phyloP scores from a whole-genome alignment of 2,888 invertebrate species.

The Ichneumoninae sp. region DNA sequence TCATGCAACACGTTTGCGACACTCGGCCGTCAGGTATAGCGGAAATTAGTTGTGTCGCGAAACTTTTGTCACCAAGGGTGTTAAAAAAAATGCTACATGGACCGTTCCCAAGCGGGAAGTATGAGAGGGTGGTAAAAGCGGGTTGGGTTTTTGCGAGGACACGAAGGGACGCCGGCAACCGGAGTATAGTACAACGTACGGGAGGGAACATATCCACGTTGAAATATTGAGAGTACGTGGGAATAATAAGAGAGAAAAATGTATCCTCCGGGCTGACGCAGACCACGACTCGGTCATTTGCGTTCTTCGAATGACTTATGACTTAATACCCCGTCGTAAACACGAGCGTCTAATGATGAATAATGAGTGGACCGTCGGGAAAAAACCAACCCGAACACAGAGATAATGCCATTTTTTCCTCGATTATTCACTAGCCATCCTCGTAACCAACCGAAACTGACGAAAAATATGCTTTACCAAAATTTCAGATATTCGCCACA shows the following conservation, averaged over 20 bases:
- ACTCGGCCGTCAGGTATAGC: not conserved
- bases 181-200: not conserved
- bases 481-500: conserved; percentile 93
- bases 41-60: conserved; percentile 27
- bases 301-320: conserved; percentile 51
- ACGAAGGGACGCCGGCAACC: conserved; percentile 24
- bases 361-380: conserved; percentile 81
- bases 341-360: conserved; percentile 72
- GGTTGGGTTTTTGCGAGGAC: conserved; percentile 9
- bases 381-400: conserved; percentile 24
- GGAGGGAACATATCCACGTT: conserved; percentile 34
- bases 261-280: conserved; percentile 27
- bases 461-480: conserved; percentile 33
- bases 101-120: not conserved
- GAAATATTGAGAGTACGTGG: conserved; percentile 62
- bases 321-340: conserved; percentile 62
- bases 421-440: not conserved
- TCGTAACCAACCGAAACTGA: not conserved
- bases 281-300: conserved; percentile 50
- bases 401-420: not conserved
- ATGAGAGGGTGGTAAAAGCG: conserved; percentile 6
- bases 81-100: not conserved
- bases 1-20: not conserved
- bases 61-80: conserved; percentile 15
- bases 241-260: conserved; percentile 48